phyloP scores from a whole-genome alignment of 1,140 invertebrate species.

The Daktulosphaira vitifoliae region DNA sequence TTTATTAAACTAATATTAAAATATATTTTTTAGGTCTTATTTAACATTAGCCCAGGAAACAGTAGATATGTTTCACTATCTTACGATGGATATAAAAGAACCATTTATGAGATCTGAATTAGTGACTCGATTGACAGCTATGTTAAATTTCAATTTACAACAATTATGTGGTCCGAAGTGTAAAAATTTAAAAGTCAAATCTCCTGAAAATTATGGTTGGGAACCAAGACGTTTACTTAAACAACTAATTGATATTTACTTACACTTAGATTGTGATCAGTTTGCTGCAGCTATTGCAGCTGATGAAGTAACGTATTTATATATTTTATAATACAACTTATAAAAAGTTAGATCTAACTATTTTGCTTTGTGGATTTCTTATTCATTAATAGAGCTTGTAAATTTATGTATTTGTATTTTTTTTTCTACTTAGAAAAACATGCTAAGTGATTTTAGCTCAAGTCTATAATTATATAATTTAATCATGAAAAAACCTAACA shows the following conservation, averaged over 20 bases:
- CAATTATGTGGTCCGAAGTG: constrained; percentile 96
- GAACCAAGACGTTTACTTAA: constrained; percentile 81
- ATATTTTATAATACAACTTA: no score
- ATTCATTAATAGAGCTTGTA: neutral
- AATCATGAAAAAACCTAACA: no score
- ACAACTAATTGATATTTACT: constrained; percentile 91
- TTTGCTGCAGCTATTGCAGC: constrained; percentile 82
- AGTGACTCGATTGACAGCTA: constrained; percentile 85
- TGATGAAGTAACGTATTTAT: constrained; percentile 59
- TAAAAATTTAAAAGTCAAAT: constrained; percentile 93
- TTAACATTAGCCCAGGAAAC: constrained; percentile 90
- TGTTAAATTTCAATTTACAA: constrained; percentile 96
- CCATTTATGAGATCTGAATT: constrained; percentile 88
- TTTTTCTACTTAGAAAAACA: no score
- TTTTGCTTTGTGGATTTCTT: constrained; percentile 12
- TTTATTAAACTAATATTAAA: neutral
- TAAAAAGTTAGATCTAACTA: no score
- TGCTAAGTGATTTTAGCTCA: no score
- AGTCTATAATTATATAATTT: no score
- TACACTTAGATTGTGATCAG: constrained; percentile 85
- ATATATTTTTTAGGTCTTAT: constrained; percentile 59
- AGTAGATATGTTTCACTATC: constrained; percentile 95
- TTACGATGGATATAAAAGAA: constrained; percentile 87
- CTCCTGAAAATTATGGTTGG: constrained; percentile 93
- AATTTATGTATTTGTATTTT: no score